Evolutionary conservation across 2,888 invertebrate genomes (phyloP).

Genomic region (Empis stercorea): DNA sequence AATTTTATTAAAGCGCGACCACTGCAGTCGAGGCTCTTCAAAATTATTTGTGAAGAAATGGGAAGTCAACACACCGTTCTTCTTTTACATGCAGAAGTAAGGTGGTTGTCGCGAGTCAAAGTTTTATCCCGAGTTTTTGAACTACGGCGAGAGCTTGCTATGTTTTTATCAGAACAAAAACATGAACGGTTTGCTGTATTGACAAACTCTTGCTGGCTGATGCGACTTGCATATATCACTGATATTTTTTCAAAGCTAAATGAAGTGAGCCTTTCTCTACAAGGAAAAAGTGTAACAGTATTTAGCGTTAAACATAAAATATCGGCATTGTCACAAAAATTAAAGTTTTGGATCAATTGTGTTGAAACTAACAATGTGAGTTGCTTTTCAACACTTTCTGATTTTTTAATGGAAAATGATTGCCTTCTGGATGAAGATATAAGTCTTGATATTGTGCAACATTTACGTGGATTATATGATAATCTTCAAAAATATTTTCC

Average conservation of each 20-base stretch:
- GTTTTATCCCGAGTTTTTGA: neutral
- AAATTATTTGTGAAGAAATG: conserved; percentile 1
- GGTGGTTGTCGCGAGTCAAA: conserved; percentile 1
- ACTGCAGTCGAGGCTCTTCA: neutral
- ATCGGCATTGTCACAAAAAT: neutral
- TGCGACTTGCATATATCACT: neutral
- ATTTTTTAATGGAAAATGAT: neutral
- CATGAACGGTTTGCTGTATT: neutral
- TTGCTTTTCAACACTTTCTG: neutral
- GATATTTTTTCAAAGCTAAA: neutral
- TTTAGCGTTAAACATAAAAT: neutral
- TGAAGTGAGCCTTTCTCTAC: neutral
- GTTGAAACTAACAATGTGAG: neutral
- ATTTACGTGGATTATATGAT: neutral
- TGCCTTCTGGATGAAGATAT: neutral
- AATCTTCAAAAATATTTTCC: neutral
- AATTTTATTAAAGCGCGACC: conserved; percentile 6
- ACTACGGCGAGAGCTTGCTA: neutral
- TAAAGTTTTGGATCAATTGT: neutral
- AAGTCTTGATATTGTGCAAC: neutral
- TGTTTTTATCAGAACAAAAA: neutral
- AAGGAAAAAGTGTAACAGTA: neutral
- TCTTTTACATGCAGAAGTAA: conserved; percentile 2
- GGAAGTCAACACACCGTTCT: neutral
- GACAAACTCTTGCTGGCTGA: neutral